These are phyloP conservation scores for Napeogenes sylphis DNA, from an alignment of 2,888 invertebrate species.

Conservation along the genomic window DNA sequence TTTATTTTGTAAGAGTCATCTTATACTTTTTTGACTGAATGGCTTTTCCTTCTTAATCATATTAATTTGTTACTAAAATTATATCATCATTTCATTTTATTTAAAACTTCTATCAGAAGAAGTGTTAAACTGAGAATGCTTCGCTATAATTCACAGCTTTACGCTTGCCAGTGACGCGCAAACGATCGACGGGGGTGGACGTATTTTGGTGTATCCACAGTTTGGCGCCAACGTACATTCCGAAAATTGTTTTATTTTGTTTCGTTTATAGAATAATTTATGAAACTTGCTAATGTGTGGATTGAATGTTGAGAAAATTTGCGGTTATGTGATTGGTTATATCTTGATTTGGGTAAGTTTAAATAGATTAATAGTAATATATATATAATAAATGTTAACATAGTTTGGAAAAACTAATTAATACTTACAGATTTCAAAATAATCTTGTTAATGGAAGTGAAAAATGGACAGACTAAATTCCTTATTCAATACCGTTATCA, in stretches of 20 bases:
- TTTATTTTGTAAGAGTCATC: no score
- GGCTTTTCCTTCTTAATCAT: no score
- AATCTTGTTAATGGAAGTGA: no score
- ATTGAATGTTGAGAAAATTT: conserved; percentile 4
- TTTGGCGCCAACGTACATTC: conserved; percentile 46
- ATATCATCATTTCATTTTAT: not conserved
- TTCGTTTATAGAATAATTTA: not conserved
- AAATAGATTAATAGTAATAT: no score
- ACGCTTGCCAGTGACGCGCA: conserved; percentile 49
- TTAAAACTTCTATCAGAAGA: conserved; percentile 1
- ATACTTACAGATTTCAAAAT: no score
- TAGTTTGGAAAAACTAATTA: no score
- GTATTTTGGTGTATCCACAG: conserved; percentile 34
- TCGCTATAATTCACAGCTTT: conserved; percentile 52
- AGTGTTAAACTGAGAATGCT: conserved; percentile 53
- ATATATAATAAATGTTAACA: no score
- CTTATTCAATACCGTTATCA: no score
- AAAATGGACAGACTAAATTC: no score
- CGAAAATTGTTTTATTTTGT: conserved; percentile 19
- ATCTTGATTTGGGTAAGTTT: not conserved
- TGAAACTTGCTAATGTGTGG: not conserved
- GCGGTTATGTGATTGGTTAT: not conserved
- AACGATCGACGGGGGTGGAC: conserved; percentile 40
- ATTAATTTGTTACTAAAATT: not conserved
- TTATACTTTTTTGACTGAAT: no score